Evolutionary conservation across 2,797 vertebrate genomes (phyloP), one percentile per base, ranked within the genome.

Genomic region (Falco rusticolus): DNA sequence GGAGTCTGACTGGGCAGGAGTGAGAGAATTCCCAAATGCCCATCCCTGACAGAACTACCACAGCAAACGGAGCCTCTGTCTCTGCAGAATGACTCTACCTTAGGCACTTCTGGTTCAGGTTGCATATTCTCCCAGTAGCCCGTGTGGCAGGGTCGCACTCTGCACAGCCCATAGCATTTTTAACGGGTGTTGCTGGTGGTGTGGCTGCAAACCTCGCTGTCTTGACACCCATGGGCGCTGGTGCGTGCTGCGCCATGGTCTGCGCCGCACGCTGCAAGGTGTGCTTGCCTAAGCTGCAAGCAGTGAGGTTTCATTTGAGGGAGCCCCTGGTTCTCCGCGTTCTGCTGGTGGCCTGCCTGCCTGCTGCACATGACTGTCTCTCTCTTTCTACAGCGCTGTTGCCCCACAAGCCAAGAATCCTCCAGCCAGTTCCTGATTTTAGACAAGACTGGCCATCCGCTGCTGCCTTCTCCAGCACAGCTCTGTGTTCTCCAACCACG

Each of bases 371-470:
- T 97, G 96, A 97, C 47, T 25, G 3, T 31, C 19, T 60, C 96
- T 98, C 48, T 88, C 97, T 96, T 89, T 96, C 97, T 95, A 94
- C 97, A 98, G 98, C 91, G 56, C 98, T 33, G 89, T 83, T 96
- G 97, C 98, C 53, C 93, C 97, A 57, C 96, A 98, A 96, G 80
- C 97, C 96, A 98, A 97, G 94, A 96, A 97, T 68, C 96, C 96
- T 78, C 93, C 98, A 80, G 96, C 98, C 95, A 98, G 98, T 74
- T 97, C 98, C 95, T 99, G 98, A 99, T 85, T 84, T 75, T 92
- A 61, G 96, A 91, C 89, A 88, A 95, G 92, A 68, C 87, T 48
- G 33, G 33, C 53, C 5, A 0, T 70, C 77, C 66, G 77, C 75
- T 68, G 66, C 94, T 6, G 11, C 72, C 48, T 72, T 61, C 82